Percentiles rank a stretch among this genome's conserved stretches.
Conservation (phyloP, 2,113 vertebrate species). For the Anhinga anhinga region DNA sequence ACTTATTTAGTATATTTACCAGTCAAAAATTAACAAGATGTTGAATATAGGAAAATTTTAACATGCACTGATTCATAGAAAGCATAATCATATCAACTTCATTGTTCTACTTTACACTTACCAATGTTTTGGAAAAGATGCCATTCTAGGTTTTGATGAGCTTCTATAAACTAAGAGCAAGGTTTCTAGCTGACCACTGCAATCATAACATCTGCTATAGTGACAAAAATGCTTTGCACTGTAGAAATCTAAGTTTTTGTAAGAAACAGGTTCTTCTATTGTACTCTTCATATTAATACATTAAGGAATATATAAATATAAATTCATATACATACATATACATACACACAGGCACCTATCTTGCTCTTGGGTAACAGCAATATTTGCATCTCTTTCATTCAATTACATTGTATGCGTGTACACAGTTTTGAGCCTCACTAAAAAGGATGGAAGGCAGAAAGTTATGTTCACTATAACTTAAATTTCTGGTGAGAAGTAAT, state of each 20-base stretch:
- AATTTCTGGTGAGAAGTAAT: background rate
- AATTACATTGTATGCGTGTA: background rate
- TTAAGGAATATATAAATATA: background rate
- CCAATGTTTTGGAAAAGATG: background rate
- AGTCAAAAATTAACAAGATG: background rate
- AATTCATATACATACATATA: background rate
- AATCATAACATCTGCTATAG: background rate
- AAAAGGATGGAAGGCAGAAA: background rate
- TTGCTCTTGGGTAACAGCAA: background rate
- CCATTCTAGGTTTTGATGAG: background rate
- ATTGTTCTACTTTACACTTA: background rate
- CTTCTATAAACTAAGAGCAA: background rate
- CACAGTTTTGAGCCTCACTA: background rate
- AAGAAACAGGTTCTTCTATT: background rate
- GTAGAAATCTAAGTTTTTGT: background rate
- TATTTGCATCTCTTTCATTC: background rate
- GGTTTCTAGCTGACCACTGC: background rate
- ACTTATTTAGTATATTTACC: background rate
- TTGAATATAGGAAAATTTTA: background rate
- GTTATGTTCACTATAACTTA: background rate
- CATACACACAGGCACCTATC: background rate
- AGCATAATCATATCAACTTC: background rate
- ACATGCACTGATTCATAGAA: background rate
- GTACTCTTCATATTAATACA: background rate
- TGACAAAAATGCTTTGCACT: background rate